Evolutionary conservation across 1,140 invertebrate genomes (phyloP).

Genomic region (Cydia fagiglandana): DNA sequence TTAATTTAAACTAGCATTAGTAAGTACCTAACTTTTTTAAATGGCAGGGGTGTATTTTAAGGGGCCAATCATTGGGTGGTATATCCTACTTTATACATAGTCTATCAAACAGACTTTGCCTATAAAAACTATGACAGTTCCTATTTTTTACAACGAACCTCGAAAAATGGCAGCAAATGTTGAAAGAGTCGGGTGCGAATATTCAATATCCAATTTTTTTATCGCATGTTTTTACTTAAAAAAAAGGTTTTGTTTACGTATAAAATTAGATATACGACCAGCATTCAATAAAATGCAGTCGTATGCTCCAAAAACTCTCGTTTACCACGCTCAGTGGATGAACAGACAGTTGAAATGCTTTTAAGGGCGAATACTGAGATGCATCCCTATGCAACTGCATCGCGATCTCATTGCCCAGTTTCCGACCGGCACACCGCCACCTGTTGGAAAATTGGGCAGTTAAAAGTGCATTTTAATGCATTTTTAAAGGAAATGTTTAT

Average conservation of each 20-base stretch:
- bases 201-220: no score
- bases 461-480: conserved; percentile 2
- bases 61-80: no score
- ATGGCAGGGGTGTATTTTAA: no score
- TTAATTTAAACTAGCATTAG: no score
- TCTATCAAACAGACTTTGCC: no score
- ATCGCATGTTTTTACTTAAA: background rate
- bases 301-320: conserved; percentile 10
- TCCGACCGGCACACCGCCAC: conserved; percentile 7
- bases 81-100: no score
- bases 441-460: background rate
- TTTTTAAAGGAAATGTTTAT: background rate
- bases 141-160: no score
- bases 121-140: no score
- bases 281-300: conserved; percentile 30
- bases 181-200: no score
- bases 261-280: background rate
- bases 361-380: no score
- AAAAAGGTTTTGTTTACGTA: background rate
- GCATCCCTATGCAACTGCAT: background rate
- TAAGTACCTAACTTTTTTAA: no score
- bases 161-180: no score
- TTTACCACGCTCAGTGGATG: conserved; percentile 12
- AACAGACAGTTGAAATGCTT: conserved; percentile 19
- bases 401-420: background rate